phyloP scores from a whole-genome alignment of 2,888 invertebrate genomes.

The Brenthis hecate region DNA sequence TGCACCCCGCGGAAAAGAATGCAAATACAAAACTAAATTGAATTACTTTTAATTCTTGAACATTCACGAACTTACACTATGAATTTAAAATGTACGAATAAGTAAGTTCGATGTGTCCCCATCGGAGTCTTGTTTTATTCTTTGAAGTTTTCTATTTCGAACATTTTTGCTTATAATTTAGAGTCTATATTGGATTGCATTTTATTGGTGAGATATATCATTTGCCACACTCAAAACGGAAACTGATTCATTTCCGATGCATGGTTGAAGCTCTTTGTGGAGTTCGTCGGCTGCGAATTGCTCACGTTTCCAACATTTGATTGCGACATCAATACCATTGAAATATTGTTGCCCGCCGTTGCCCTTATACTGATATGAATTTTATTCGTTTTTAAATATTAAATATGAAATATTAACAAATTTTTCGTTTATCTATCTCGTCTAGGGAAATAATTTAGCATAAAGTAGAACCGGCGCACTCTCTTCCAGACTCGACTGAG shows the following conservation, averaged over 20 bases:
- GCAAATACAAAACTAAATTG: slow-evolving; percentile 44
- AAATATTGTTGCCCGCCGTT: slow-evolving; percentile 44
- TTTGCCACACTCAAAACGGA: slow-evolving; percentile 75
- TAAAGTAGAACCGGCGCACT: slow-evolving; percentile 35
- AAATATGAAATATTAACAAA: not conserved
- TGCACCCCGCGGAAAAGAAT: slow-evolving; percentile 39
- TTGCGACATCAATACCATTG: slow-evolving; percentile 73
- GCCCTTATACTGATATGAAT: slow-evolving; percentile 32
- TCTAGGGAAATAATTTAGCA: slow-evolving; percentile 42
- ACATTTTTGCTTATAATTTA: slow-evolving; percentile 52
- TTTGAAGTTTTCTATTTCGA: slow-evolving; percentile 53
- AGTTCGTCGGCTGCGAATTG: slow-evolving; percentile 75
- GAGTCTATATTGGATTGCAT: slow-evolving; percentile 58
- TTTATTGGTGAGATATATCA: slow-evolving; percentile 64
- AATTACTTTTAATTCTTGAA: slow-evolving; percentile 56
- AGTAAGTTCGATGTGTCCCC: slow-evolving; percentile 58
- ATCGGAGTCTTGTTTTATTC: slow-evolving; percentile 53
- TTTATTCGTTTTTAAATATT: slow-evolving; percentile 24
- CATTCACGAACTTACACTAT: slow-evolving; percentile 53
- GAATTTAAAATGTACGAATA: slow-evolving; percentile 60
- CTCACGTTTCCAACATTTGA: slow-evolving; percentile 79
- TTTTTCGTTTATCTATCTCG: slow-evolving; percentile 25
- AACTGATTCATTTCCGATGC: slow-evolving; percentile 82
- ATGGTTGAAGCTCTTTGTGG: slow-evolving; percentile 78
- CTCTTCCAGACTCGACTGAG: slow-evolving; percentile 48